Base-by-base conservation (phyloP, 2,113 vertebrate genomes). In the Microcebus ravelobensis region DNA sequence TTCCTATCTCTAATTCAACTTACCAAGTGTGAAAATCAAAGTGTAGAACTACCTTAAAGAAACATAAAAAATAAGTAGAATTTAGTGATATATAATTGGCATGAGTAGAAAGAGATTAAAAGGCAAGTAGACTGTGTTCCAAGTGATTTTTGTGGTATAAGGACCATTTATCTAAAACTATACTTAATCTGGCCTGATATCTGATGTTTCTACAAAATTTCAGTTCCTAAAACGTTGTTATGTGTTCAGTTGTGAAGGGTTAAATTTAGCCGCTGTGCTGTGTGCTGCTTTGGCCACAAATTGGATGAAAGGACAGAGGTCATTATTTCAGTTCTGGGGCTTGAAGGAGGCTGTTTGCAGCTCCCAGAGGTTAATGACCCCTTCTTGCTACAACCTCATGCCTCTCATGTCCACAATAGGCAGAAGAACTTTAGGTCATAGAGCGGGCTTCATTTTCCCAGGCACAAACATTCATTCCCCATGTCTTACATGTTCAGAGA, bases 361-460 rank as follows among this genome's bases (percentile, higher is more conserved):
- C 27, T 94, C 45, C 91, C 8, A 48, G 77, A 73, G 55, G 73
- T 63, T 88, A 87, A 74, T 79, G 81, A 63, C 55, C 17, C 9
- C 67, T 87, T 42, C 34, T 42, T 84, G 27, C 17, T 74, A 36
- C 2, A 57, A 17, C 14, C 31, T 94, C 29, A 31, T 2, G 48
- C 7, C 12, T 96, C 39, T 14, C 50, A 87, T 0, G 9, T 71
- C 27, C 82, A 45, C 34, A 39, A 39, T n/a, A 59, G 50, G 42
- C 61, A 93, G 68, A 57, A 95, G 83, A 65, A 65, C 29, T 57
- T 70, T 91, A 89, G 93, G 73, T 95, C 91, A 82, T 17, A 74
- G 50, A 93, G 23, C 77, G 39, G 73, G 71, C 61, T 70, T 93
- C 39, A 34, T 87, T 91, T 96, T 96, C 87, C 73, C 61, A 93